These are phyloP conservation scores for Entelurus aequoreus DNA, from an alignment of 2,113 vertebrate genomes.

Conservation along the genomic window DNA sequence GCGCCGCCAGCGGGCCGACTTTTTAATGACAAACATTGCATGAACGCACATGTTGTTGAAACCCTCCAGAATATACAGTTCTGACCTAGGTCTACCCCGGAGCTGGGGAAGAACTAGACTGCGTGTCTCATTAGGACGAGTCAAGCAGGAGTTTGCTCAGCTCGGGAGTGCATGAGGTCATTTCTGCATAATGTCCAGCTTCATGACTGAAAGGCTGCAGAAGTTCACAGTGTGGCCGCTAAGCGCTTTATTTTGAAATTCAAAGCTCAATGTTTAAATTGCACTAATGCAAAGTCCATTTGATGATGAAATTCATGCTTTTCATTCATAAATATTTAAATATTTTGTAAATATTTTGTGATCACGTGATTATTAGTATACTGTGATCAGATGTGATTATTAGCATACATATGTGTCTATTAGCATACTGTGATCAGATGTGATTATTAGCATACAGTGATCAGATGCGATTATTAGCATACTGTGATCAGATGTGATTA, in stretches of 20 bases:
- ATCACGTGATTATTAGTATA: no score
- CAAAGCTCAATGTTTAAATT: constrained; percentile 26
- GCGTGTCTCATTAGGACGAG: constrained; percentile 11
- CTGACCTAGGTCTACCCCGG: neutral
- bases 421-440: no score
- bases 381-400: no score
- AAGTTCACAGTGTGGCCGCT: constrained; percentile 50
- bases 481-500: no score
- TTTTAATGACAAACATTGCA: constrained; percentile 13
- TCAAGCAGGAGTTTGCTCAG: constrained; percentile 18
- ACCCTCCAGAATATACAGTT: neutral
- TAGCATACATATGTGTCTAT: no score
- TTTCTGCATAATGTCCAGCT: constrained; percentile 17
- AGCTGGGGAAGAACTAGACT: constrained; percentile 5
- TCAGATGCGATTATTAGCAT: no score
- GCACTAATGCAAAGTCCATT: constrained; percentile 36
- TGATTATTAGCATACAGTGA: no score
- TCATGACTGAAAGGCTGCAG: constrained; percentile 43
- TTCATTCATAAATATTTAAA: no score
- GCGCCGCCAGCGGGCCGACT: constrained; percentile 4
- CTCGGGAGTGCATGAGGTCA: constrained; percentile 42
- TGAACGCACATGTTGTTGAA: neutral
- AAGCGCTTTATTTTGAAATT: constrained; percentile 20
- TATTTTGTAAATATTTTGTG: no score
- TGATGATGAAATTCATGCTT: constrained; percentile 11